Conservation (phyloP, 1,140 invertebrate species). For the Solenopsis invicta region DNA sequence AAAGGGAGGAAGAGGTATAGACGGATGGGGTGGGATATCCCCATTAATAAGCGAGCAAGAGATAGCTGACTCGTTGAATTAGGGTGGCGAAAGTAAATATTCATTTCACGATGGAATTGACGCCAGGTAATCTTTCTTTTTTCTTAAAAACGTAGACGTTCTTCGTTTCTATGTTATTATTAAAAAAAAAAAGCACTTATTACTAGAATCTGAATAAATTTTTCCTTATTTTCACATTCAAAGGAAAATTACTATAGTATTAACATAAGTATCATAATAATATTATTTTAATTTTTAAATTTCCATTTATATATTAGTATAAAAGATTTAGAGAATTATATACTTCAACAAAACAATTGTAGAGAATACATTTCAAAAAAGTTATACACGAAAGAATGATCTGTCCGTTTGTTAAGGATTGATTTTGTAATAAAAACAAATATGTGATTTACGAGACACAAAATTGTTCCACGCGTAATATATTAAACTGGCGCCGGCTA, state of each 20-base stretch:
- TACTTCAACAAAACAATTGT: not conserved
- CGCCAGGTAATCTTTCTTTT: conserved; percentile 26
- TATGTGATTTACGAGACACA: not conserved
- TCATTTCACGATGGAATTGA: conserved; percentile 83
- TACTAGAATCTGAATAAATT: not conserved
- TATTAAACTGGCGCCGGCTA: conserved; percentile 10
- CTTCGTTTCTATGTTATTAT: not conserved
- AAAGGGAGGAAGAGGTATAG: conserved; percentile 64
- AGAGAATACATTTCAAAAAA: not conserved
- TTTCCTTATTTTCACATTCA: not conserved
- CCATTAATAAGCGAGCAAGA: conserved; percentile 86
- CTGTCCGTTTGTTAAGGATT: not conserved
- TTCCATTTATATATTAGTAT: not conserved
- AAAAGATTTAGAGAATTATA: not conserved
- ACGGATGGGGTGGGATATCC: conserved; percentile 80
- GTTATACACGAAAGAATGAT: not conserved
- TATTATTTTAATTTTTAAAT: not conserved
- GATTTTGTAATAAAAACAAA: not conserved
- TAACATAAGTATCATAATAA: not conserved
- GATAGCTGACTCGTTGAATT: conserved; percentile 78
- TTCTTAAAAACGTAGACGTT: not conserved
- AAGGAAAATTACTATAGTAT: not conserved
- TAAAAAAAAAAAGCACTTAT: not conserved
- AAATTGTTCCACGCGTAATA: conserved; percentile 23
- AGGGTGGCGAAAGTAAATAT: conserved; percentile 86